Evolutionary conservation across 2,888 invertebrate genomes (phyloP).

Genomic region (Podotricha telesiphe): DNA sequence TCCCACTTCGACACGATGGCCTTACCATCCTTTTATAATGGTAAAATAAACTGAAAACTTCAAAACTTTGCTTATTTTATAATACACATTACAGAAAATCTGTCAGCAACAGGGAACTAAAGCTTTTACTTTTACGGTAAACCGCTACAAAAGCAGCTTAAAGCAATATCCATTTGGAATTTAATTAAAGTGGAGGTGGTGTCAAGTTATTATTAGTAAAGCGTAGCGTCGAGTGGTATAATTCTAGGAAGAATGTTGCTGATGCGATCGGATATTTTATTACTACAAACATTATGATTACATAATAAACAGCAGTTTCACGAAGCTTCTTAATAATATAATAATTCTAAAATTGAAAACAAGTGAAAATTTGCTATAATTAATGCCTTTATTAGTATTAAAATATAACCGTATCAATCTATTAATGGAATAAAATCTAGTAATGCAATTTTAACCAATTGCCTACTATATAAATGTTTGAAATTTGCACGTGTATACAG

Average conservation of each 20-base stretch:
- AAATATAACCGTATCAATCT: no score
- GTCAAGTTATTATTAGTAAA: conserved; percentile 26
- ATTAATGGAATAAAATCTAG: no score
- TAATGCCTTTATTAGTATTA: no score
- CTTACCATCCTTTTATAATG: background rate
- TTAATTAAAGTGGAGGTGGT: conserved; percentile 29
- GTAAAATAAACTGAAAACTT: background rate
- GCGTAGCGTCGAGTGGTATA: conserved; percentile 15
- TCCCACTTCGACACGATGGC: no score
- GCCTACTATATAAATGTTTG: no score
- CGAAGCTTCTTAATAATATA: background rate
- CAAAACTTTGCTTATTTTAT: background rate
- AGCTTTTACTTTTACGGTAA: conserved; percentile 28
- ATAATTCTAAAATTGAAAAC: no score
- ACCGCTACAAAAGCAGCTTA: conserved; percentile 27
- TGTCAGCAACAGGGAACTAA: conserved; percentile 10
- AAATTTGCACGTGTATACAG: no score
- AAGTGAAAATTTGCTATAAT: no score
- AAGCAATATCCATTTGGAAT: conserved; percentile 29
- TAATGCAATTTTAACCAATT: no score
- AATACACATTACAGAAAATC: conserved; percentile 11
- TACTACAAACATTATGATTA: conserved; percentile 5
- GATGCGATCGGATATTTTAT: background rate
- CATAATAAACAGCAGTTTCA: background rate
- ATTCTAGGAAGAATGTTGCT: conserved; percentile 16